These are phyloP conservation scores for Percina caprodes DNA, from an alignment of 2,113 vertebrate species.

Conservation along the genomic window DNA sequence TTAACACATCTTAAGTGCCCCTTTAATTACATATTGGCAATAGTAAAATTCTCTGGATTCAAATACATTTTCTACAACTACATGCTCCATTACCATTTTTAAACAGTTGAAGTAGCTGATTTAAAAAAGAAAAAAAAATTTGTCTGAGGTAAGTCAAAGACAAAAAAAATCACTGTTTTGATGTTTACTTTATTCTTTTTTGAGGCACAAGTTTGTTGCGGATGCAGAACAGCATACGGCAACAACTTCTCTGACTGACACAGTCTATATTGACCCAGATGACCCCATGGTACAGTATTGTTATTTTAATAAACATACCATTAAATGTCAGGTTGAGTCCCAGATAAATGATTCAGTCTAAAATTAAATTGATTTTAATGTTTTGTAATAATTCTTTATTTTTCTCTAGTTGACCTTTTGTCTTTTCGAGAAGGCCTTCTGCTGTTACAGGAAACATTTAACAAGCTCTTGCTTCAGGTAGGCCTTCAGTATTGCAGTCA, in stretches of 20 bases:
- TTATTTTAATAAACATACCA: not conserved
- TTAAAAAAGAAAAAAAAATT: too few species aligned
- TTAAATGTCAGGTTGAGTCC: not conserved
- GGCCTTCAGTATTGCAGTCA: slow-evolving; percentile 1
- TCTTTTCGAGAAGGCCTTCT: slow-evolving; percentile 65
- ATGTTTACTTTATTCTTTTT: slow-evolving; percentile 23
- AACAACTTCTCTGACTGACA: slow-evolving; percentile 6
- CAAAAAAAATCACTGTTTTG: not conserved
- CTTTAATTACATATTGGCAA: not conserved
- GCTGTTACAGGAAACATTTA: slow-evolving; percentile 60
- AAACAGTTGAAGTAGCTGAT: not conserved
- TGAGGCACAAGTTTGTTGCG: slow-evolving; percentile 59
- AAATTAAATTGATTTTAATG: not conserved
- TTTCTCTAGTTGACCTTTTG: slow-evolving; percentile 42
- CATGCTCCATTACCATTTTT: not conserved
- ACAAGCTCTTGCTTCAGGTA: slow-evolving; percentile 70
- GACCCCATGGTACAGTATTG: slow-evolving; percentile 49
- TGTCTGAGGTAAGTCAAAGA: not conserved
- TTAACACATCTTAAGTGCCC: not conserved
- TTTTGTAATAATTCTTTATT: slow-evolving; percentile 7
- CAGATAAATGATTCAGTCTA: not conserved
- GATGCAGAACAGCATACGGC: slow-evolving; percentile 22
- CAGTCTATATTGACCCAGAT: slow-evolving; percentile 24
- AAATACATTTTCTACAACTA: not conserved
- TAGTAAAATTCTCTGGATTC: not conserved